phyloP scores from a whole-genome alignment of 2,888 invertebrate species.

The Idaea biselata region DNA sequence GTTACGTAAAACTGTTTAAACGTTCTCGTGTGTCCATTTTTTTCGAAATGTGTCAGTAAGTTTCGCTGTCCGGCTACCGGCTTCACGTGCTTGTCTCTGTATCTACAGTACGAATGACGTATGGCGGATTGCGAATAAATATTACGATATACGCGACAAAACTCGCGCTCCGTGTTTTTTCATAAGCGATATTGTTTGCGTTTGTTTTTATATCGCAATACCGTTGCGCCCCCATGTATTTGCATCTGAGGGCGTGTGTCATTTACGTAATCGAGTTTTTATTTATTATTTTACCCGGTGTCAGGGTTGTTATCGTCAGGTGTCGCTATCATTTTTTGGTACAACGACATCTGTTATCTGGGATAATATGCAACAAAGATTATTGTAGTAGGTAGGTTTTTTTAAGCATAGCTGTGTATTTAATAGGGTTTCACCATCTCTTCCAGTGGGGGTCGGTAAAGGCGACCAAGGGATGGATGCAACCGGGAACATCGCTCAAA shows the following conservation, averaged over 20 bases:
- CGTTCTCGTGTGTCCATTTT: slow-evolving; percentile 32
- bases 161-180: slow-evolving; percentile 40
- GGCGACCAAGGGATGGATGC: too few relatives aligned
- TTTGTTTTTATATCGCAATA: slow-evolving; percentile 42
- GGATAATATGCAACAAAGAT: slow-evolving; percentile 22
- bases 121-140: slow-evolving; percentile 57
- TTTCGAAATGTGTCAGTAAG: slow-evolving; percentile 39
- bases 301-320: slow-evolving; percentile 22
- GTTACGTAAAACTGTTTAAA: slow-evolving; percentile 27
- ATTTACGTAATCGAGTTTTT: slow-evolving; percentile 51
- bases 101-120: slow-evolving; percentile 44
- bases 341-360: slow-evolving; percentile 30
- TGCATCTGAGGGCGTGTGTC: slow-evolving; percentile 34
- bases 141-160: slow-evolving; percentile 42
- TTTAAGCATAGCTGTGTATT: slow-evolving; percentile 34
- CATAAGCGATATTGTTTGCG: slow-evolving; percentile 40
- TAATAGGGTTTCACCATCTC: too few relatives aligned
- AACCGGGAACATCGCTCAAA: too few relatives aligned
- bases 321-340: slow-evolving; percentile 22
- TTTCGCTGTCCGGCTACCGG: slow-evolving; percentile 35
- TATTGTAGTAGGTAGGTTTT: slow-evolving; percentile 25
- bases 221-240: slow-evolving; percentile 38
- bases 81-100: slow-evolving; percentile 38
- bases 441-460: too few relatives aligned
- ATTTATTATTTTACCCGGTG: slow-evolving; percentile 38